Base-by-base conservation (phyloP, 2,113 vertebrate species). In the Hippoglossus stenolepis region DNA sequence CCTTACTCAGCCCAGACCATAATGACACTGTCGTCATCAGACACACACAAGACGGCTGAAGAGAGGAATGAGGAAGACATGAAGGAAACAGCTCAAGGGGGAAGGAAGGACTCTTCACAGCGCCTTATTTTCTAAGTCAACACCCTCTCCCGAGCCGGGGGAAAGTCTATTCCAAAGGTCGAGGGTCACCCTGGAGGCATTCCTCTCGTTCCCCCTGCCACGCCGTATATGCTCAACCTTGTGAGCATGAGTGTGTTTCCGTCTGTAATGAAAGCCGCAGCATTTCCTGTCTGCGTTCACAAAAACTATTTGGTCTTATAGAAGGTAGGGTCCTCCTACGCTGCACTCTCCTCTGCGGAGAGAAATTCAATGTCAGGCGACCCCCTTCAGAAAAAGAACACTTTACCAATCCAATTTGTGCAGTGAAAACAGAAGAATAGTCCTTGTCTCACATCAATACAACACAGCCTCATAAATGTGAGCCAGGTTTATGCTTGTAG, bases 101-200 rank as follows among this genome's bases (percentile, higher is more conserved):
- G 73, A 81, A 77, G 86, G 85, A 87, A 86, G 70, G 85, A 85
- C 88, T 90, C 85, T 84, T 88, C 85, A 84, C 71, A 75, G 84
- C 75, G 84, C 87, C 86, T 90, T 92, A 85, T 87, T 91, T 93
- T 92, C 84, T 83, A 83, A 90, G 88, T 92, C 92, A 90, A 91
- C 91, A 89, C 89, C 89, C 89, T 88, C 80, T 90, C 87, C 85
- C 31, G 6, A 83, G 82, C 79, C 45, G 81, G 85, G 75, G 75
- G 87, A 90, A 91, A 86, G 90, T 91, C 90, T 91, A 88, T 88
- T 90, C 83, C 86, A 82, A 71, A 86, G 91, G 90, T 92, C 87
- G 91, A 90, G 81, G 91, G 90, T 93, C 90, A 91, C 40, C 64
- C 81, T 60, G 20, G 83, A 91, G 80, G 82, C 87, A 93, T 90